Evolutionary conservation across 2,113 vertebrate genomes (phyloP).

Genomic region (Xiphorhynchus elegans): DNA sequence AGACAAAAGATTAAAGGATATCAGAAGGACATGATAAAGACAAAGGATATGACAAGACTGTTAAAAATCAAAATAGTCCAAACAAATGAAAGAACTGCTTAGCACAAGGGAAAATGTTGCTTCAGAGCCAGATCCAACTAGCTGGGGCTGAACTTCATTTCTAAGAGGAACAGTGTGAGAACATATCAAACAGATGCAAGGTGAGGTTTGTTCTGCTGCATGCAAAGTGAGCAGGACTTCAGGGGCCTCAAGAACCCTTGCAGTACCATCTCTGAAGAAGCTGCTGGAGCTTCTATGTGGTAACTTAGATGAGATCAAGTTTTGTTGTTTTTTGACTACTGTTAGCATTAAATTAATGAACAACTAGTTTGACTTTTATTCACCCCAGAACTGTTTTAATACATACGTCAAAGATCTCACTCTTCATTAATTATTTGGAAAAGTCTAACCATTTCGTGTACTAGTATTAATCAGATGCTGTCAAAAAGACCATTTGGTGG

Average conservation of each 20-base stretch:
- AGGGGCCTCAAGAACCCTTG: background rate
- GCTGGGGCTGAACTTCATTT: background rate
- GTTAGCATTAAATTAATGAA: background rate
- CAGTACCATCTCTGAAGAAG: background rate
- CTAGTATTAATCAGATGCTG: background rate
- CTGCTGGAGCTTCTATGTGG: rapidly evolving
- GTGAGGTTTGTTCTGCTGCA: background rate
- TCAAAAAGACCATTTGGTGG: background rate
- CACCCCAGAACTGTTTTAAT: background rate
- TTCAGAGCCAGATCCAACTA: background rate
- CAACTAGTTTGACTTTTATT: background rate
- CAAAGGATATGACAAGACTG: background rate
- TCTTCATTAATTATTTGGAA: background rate
- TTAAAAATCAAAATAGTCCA: background rate
- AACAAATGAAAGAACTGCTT: background rate
- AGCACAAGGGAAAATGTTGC: background rate
- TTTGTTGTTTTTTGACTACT: background rate
- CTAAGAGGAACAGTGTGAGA: background rate
- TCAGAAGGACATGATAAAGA: no score
- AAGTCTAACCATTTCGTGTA: background rate
- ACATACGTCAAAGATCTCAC: background rate
- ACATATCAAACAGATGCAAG: background rate
- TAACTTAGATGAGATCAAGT: background rate
- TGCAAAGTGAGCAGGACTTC: background rate
- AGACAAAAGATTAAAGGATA: background rate